A percentile compares a stretch with the other conserved stretches of the same genome.
phyloP scores from a whole-genome alignment of 2,113 vertebrate species.

The Coryphaenoides rupestris region DNA sequence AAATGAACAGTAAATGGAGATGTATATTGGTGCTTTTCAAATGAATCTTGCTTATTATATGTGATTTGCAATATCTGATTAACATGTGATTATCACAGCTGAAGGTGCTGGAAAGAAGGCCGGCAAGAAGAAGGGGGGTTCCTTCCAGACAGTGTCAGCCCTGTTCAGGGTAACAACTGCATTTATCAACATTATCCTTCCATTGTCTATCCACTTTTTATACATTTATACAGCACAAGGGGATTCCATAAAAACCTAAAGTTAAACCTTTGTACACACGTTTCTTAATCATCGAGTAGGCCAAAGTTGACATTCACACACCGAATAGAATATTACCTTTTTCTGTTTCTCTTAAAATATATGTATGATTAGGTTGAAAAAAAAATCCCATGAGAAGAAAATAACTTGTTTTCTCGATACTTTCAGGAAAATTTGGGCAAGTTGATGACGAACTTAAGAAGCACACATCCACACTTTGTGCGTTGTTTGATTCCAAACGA shows the following conservation, averaged over 20 bases:
- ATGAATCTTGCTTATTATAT: background rate
- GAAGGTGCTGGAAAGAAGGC: constrained; percentile 75
- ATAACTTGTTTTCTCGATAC: background rate
- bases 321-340: too few relatives aligned
- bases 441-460: constrained; percentile 87
- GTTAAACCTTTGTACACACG: too few relatives aligned
- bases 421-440: constrained; percentile 91
- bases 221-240: background rate
- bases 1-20: background rate
- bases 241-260: too few relatives aligned
- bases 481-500: constrained; percentile 94
- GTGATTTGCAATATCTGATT: background rate
- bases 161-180: constrained; percentile 77
- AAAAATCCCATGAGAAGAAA: too few relatives aligned
- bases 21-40: background rate
- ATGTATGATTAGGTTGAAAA: too few relatives aligned
- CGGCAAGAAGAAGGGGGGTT: constrained; percentile 89
- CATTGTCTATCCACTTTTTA: background rate
- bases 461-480: constrained; percentile 95
- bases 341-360: too few relatives aligned
- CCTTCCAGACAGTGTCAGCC: constrained; percentile 90
- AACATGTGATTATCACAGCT: constrained; percentile 42
- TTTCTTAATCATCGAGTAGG: too few relatives aligned
- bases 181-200: background rate
- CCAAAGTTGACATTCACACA: too few relatives aligned